Base-by-base conservation (phyloP, 2,113 vertebrate genomes). In the Mellivora capensis region DNA sequence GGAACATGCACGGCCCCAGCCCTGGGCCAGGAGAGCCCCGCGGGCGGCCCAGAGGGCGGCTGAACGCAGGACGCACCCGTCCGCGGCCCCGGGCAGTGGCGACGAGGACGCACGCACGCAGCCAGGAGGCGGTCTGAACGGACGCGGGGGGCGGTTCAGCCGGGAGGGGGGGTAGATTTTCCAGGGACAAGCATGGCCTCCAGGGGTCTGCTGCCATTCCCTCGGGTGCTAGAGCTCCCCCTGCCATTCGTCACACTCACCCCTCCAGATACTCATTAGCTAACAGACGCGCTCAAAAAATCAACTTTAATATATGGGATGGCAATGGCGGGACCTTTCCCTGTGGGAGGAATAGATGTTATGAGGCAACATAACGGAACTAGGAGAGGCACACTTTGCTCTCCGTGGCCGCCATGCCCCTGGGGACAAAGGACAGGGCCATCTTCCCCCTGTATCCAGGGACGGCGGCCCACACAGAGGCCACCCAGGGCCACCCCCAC, bases 1-100 rank as follows among this genome's bases (percentile, higher is more conserved):
- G 71, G 94, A 94, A 37, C 98, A 97, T 97, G 98, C 98, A 76
- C 23, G 1, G 2, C 52, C 97, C 88, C 14, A 76, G 96, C 80
- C 0, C 83, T 18, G 0, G 0, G 87, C 34, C 95, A 87, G 2
- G 0, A 2, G 91, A 52, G 64, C 47, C 42, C 54, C 0, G 74
- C 0, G 0, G 89, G 54, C 1, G 25, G 88, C 96, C 93, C 79
- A 54, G 62, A 74, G 86, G 81, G 93, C 67, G 39, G 90, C 57
- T n/a, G 37, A 90, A 95, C 90, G 7, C 61, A 96, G 93, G 49
- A 76, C 3, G 2, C 34, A 86, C 1, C 74, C 82, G 80, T 86
- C 52, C 90, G 93, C 1, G 42, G 44, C 62, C 98, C 4, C 20
- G 8, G 49, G 90, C 37, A 82, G 61, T 7, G 34, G 64, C 25